Base-by-base conservation (phyloP, 2,797 vertebrate genomes). In the Mallotus villosus region DNA sequence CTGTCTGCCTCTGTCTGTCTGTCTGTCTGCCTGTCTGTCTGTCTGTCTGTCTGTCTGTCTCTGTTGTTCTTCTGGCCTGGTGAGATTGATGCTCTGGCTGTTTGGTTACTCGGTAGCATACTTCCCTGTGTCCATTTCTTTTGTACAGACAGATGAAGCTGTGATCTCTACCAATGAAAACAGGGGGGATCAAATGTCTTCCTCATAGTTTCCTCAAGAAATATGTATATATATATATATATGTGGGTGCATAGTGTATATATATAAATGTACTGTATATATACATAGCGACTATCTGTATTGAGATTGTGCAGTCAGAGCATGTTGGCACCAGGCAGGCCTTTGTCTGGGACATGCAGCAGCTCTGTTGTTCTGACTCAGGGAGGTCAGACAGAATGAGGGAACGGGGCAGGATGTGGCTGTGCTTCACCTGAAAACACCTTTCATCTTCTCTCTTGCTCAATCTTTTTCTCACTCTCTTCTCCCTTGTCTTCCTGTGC, bases 321-420 rank as follows among this genome's bases (percentile, higher is more conserved):
- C 19, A n/a, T n/a, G 2, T 46, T 46, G 41, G 19, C 51, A 55
- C 4, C 19, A 55, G 7, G 5, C 51, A 55, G 16, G 51, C 49
- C 49, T 17, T 6, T 51, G 49, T 51, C 49, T 51, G 16, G 17
- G 49, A 51, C 49, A 16, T 51, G 63, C 41, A 51, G 74, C 60
- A 71, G 46, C 55, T 53, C 68, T 72, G 51, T 11, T 63, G 77
- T 72, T 74, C 49, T 77, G 71, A 78, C 65, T 81, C 71, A 78
- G 74, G 41, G 62, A 76, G 67, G 61, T 85, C 73, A 76, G 37
- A 63, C n/a, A 1, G 53, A 74, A 72, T 49, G 73, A 81, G 71
- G 74, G 59, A 80, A 9, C 34, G 2, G 79, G 62, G 60, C 88
- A 89, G 90, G 88, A 91, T 90, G 90, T 90, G 90, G 89, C 61